A percentile compares a stretch with the other conserved stretches of the same genome.
phyloP scores from a whole-genome alignment of 53 echinoderm and acorn worm species.

The Astropecten irregularis region DNA sequence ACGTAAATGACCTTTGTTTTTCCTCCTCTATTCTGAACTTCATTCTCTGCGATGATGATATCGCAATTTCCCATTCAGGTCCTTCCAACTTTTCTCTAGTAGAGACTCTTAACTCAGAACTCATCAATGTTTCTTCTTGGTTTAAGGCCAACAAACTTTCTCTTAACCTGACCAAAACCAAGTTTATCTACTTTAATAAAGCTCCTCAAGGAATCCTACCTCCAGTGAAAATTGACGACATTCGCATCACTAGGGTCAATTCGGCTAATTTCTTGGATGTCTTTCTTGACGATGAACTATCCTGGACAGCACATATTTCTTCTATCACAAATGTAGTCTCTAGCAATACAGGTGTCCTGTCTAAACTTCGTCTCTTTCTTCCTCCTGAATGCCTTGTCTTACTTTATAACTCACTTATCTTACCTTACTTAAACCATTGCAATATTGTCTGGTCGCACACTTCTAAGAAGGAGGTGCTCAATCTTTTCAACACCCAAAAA shows the following conservation, averaged over 20 bases:
- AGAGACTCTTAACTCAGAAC: slow-evolving; percentile 6
- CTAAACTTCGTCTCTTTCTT: background rate
- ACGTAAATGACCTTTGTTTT: background rate
- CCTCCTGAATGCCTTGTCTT: background rate
- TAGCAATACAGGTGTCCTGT: background rate
- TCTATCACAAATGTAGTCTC: background rate
- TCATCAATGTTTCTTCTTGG: background rate
- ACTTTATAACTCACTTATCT: slow-evolving; percentile 1
- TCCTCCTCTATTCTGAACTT: background rate
- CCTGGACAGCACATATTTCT: slow-evolving; percentile 9
- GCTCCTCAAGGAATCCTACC: background rate
- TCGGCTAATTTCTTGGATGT: slow-evolving; percentile 15
- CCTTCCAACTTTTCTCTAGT: background rate
- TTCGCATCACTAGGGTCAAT: background rate
- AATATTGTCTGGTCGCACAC: too few species aligned
- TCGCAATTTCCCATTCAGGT: background rate
- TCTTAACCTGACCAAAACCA: background rate
- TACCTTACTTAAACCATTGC: slow-evolving; percentile 6
- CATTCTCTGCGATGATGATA: background rate
- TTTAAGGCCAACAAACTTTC: slow-evolving; percentile 30
- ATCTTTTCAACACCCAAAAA: background rate
- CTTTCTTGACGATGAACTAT: background rate
- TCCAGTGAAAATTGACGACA: background rate
- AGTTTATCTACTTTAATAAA: background rate
- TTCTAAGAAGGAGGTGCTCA: too few species aligned